Evolutionary conservation across 2,888 invertebrate genomes (phyloP), one percentile per base, ranked within the genome.

Genomic region (Incurvaria masculella): DNA sequence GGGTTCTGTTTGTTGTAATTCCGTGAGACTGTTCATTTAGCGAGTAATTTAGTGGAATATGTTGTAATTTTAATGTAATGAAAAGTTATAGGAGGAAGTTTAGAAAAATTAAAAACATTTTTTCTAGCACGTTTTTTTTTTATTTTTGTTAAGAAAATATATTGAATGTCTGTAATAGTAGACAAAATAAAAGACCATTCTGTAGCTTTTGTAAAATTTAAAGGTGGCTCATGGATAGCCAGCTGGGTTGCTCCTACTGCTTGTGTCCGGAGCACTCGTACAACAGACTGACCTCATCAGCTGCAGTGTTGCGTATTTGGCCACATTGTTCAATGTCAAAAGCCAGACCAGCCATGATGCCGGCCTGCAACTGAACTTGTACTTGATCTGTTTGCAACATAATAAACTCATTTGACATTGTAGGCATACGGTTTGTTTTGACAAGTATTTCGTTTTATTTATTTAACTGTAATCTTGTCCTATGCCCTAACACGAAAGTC

Each of bases 81-180:
- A 4, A 33, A 14, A 33, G 33, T 8, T 33, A n/a, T 4, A 14
- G 6, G 33, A 52, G 68, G 61, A 69, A 71, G 72, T 74, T 74
- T 74, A 76, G 72, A 70, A 66, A 65, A 33, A 33, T 68, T 67
- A 72, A 73, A 75, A 68, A 59, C 66, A 62, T 42, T 72, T 33
- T 75, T 74, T 75, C 66, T 73, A 73, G 58, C 66, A 65, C 54
- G 49, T 44, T 50, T 54, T 11, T 33, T 33, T 52, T 45, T 54
- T 57, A 56, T 65, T 69, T 68, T 63, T 17, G 18, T n/a, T n/a
- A n/a, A n/a, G n/a, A n/a, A n/a, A n/a, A n/a, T n/a, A n/a, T n/a
- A n/a, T n/a, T n/a, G n/a, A n/a, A n/a, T n/a, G n/a, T n/a, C n/a
- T n/a, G n/a, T n/a, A n/a, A n/a, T n/a, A n/a, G n/a, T n/a, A n/a